Percentiles rank a stretch among this genome's conserved stretches.
These are phyloP conservation scores for Chelon auratus DNA, from an alignment of 2,797 vertebrate genomes.

Conservation along the genomic window DNA sequence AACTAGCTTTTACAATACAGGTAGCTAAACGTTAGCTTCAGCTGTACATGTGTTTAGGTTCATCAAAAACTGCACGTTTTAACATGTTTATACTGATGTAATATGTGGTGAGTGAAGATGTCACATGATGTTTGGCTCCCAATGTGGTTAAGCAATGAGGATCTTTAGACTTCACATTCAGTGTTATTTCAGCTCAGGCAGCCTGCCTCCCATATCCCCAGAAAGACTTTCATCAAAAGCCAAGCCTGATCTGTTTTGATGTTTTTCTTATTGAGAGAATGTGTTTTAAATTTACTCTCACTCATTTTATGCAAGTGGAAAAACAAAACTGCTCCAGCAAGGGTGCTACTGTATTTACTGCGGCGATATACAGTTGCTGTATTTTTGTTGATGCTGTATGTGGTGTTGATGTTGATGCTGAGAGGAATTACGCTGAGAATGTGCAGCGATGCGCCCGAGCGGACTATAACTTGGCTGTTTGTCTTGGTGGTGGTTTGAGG, in stretches of 20 bases:
- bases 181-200: constrained; percentile 61
- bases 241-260: constrained; percentile 42
- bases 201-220: constrained; percentile 44
- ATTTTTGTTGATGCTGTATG: constrained; percentile 54
- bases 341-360: constrained; percentile 39
- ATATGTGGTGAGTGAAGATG: neutral
- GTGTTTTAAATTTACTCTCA: constrained; percentile 48
- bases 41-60: too few relatives aligned
- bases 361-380: constrained; percentile 37
- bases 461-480: constrained; percentile 58
- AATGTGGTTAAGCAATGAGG: constrained; percentile 27
- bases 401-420: constrained; percentile 69
- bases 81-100: too few relatives aligned
- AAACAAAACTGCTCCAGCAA: constrained; percentile 46
- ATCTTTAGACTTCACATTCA: constrained; percentile 35
- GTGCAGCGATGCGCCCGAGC: constrained; percentile 54
- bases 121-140: constrained; percentile 26
- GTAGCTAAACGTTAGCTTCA: too few relatives aligned
- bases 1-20: too few relatives aligned
- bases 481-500: constrained; percentile 73
- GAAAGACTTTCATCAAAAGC: constrained; percentile 57
- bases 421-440: constrained; percentile 67
- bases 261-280: constrained; percentile 51
- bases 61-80: too few relatives aligned
- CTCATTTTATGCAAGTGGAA: constrained; percentile 28